Base-by-base conservation (phyloP, 2,797 vertebrate species). In the Amniataba percoides region DNA sequence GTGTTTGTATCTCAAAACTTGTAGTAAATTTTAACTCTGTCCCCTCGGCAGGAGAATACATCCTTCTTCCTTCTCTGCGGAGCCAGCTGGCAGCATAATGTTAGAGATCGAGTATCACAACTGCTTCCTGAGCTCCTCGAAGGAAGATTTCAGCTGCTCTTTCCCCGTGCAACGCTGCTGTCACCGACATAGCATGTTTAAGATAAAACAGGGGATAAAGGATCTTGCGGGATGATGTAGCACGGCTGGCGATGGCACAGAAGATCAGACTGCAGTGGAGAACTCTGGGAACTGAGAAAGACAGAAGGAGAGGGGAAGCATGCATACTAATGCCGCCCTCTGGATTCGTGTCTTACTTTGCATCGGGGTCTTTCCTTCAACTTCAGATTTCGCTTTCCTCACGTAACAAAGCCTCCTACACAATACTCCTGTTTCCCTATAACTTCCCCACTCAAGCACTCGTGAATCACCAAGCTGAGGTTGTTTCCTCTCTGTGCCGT, bases 251-350 rank as follows among this genome's bases (percentile, higher is more conserved):
- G 85, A 87, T 80, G 78, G 89, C 56, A 72, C 64, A 49, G 66
- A 80, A 75, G 82, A 92, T 91, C 89, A 89, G 71, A 87, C 79
- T 56, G 69, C 77, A 60, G 76, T 10, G 39, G 70, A 82, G 74
- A 80, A 80, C 60, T 59, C 60, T 13, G 85, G 75, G 79, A 89
- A 78, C 49, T 48, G 77, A 83, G 80, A 23, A 78, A 81, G 67
- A 78, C 73, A 46, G 63, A 65, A 78, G 67, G 49, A 66, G 66
- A 74, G 69, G 31, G 45, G 43, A 67, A 76, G 46, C 77, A 39
- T 79, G 85, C 87, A 92, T 90, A 86, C 83, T 89, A 89, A 92
- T 90, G 69, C 48, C 40, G 74, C 62, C 81, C 75, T 86, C 76
- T 80, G 72, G 59, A 77, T 80, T 83, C 65, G 77, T 46, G 36